phyloP scores from a whole-genome alignment of 2,888 invertebrate species.

The Caenorhabditis wallacei region DNA sequence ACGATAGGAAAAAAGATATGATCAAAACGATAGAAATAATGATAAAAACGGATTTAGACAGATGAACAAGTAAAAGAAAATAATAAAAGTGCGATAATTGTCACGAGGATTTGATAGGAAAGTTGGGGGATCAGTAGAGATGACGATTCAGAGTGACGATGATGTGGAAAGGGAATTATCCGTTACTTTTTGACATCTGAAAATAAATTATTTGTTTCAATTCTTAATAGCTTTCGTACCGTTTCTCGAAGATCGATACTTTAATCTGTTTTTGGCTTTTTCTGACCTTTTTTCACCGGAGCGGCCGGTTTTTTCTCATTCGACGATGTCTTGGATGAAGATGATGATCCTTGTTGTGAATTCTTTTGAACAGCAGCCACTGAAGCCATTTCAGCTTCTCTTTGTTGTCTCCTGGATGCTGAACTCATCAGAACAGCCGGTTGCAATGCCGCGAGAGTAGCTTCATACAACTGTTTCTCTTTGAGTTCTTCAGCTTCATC shows the following conservation, averaged over 20 bases:
- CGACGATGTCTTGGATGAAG: no score
- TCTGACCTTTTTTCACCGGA: not conserved
- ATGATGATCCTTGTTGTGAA: no score
- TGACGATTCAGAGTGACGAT: not conserved
- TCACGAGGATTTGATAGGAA: not conserved
- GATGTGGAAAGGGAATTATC: not conserved
- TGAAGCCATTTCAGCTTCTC: no score
- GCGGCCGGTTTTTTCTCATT: not conserved
- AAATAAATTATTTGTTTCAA: not conserved
- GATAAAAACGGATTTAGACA: not conserved
- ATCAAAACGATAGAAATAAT: not conserved
- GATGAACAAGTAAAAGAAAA: not conserved
- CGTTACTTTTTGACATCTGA: constrained; percentile 35
- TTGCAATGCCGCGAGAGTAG: not conserved
- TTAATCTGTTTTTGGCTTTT: not conserved
- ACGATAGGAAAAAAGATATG: not conserved
- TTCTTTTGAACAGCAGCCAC: no score
- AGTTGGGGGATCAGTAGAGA: no score
- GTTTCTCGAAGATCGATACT: not conserved
- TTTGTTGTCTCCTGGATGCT: no score
- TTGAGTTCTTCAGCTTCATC: not conserved
- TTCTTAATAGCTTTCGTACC: not conserved
- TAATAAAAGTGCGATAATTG: not conserved
- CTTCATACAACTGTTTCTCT: not conserved
- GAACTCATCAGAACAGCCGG: not conserved